Percentiles rank a stretch among this genome's conserved stretches.
These are phyloP conservation scores for Pantherophis guttatus DNA, from an alignment of 2,113 vertebrate species.

Conservation along the genomic window DNA sequence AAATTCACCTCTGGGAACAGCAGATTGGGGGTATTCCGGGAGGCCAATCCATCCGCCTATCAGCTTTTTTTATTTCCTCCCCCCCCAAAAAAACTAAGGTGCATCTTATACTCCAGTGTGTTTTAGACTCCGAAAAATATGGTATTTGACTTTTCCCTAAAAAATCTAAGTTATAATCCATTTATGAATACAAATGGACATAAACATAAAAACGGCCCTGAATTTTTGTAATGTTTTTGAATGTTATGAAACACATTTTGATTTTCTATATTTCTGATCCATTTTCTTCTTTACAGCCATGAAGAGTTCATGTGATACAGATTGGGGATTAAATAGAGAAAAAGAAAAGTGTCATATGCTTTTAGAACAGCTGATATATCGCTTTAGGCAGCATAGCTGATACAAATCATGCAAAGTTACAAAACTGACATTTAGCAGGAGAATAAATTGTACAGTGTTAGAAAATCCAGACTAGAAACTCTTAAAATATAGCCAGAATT, in stretches of 20 bases:
- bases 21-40: too few relatives aligned
- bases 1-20: too few relatives aligned
- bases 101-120: too few relatives aligned
- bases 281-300: constrained; percentile 39
- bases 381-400: constrained; percentile 57
- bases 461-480: constrained; percentile 47
- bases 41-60: too few relatives aligned
- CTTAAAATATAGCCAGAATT: constrained; percentile 43
- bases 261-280: constrained; percentile 23
- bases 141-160: constrained; percentile 46
- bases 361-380: constrained; percentile 49
- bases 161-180: constrained; percentile 45
- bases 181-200: constrained; percentile 54
- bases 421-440: constrained; percentile 57
- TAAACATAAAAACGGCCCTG: constrained; percentile 52
- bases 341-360: constrained; percentile 37
- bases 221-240: constrained; percentile 42
- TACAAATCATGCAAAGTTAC: constrained; percentile 54
- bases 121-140: too few relatives aligned
- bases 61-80: too few relatives aligned
- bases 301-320: constrained; percentile 40
- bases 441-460: constrained; percentile 60
- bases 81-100: too few relatives aligned
- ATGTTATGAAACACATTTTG: constrained; percentile 57
- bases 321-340: neutral